A percentile compares a stretch with the other conserved stretches of the same genome.
phyloP scores from a whole-genome alignment of 1,140 invertebrate genomes.

The Hyphantria cunea region DNA sequence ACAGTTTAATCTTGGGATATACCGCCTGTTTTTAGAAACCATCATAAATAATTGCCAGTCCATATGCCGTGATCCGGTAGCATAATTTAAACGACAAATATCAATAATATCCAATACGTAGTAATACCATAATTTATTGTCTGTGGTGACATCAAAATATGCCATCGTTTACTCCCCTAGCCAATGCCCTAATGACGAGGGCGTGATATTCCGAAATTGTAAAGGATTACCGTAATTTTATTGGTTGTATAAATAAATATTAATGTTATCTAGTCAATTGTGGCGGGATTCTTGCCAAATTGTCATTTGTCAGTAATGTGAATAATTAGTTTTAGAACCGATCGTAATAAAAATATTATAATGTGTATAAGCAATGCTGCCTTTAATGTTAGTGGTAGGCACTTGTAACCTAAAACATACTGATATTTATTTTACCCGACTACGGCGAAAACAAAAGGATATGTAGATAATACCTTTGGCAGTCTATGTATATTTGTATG shows the following conservation, averaged over 20 bases:
- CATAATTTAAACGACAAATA: conserved; percentile 48
- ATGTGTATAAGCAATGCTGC: too few species aligned
- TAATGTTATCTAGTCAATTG: conserved; percentile 13
- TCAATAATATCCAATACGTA: conserved; percentile 50
- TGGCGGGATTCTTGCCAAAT: too few species aligned
- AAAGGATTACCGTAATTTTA: conserved; percentile 52
- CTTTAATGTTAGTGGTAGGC: too few species aligned
- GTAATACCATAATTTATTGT: conserved; percentile 68
- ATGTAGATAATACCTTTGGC: too few species aligned
- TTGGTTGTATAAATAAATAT: conserved; percentile 36
- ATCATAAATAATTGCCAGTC: conserved; percentile 42
- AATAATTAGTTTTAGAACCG: too few species aligned
- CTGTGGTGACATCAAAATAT: conserved; percentile 52
- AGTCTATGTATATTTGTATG: too few species aligned
- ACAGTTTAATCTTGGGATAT: not conserved
- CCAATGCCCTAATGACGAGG: conserved; percentile 46
- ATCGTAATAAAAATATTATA: too few species aligned
- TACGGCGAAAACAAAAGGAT: too few species aligned
- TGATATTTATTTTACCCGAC: too few species aligned
- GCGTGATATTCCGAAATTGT: conserved; percentile 55
- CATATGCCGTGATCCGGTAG: conserved; percentile 46
- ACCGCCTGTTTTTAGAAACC: not conserved
- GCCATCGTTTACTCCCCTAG: conserved; percentile 45
- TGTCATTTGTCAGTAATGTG: too few species aligned
- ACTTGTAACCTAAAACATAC: too few species aligned